Conservation (phyloP, 2,888 invertebrate species). For the Lumbricus terrestris region DNA sequence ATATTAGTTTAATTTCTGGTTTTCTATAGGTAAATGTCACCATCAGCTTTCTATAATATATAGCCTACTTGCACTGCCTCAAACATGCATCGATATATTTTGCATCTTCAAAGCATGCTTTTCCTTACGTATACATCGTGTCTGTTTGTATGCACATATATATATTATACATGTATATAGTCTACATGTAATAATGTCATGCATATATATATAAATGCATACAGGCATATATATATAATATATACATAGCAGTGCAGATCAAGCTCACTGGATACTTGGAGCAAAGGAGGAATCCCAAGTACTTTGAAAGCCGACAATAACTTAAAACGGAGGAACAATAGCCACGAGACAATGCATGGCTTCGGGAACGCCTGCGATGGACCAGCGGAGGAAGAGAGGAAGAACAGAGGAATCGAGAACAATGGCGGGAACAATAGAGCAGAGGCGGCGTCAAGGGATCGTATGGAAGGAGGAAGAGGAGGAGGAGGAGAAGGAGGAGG, state of each 20-base stretch:
- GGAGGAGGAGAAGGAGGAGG: not conserved
- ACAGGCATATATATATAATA: not conserved
- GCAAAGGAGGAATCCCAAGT: not conserved
- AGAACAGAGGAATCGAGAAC: not conserved
- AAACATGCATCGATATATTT: too few species aligned
- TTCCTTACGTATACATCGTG: too few species aligned
- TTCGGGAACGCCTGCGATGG: not conserved
- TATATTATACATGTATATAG: not conserved
- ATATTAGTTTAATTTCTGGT: too few species aligned
- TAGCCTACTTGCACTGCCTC: too few species aligned
- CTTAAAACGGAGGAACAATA: not conserved
- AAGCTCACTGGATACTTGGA: too few species aligned
- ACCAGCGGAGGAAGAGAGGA: not conserved
- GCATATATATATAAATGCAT: not conserved
- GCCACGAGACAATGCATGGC: not conserved
- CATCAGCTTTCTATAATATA: too few species aligned
- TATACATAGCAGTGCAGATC: too few species aligned
- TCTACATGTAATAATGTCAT: too few species aligned
- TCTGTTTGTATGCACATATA: too few species aligned
- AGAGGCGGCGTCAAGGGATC: not conserved
- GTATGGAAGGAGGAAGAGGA: not conserved
- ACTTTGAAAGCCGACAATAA: not conserved
- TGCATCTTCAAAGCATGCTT: too few species aligned
- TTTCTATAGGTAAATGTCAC: too few species aligned
- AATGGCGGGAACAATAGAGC: not conserved